phyloP scores from a whole-genome alignment of 2,797 vertebrate species.

The Lophotriccus pileatus region DNA sequence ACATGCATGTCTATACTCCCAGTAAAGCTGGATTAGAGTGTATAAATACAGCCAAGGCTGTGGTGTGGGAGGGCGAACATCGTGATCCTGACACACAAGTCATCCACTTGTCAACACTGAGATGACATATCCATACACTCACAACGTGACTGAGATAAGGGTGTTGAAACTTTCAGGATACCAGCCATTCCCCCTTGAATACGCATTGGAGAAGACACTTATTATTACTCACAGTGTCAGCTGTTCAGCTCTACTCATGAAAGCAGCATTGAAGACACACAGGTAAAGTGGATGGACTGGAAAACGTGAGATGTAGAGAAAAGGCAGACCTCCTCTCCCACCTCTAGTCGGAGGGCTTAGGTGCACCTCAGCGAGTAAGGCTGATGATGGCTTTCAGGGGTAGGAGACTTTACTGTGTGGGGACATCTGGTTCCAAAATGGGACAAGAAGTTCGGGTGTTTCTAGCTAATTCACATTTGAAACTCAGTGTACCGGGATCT shows the following conservation, averaged over 20 bases:
- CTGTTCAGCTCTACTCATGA: not conserved
- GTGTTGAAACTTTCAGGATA: conserved; percentile 11
- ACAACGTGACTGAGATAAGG: not conserved
- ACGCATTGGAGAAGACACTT: not conserved
- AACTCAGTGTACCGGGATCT: not conserved
- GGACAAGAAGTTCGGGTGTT: not conserved
- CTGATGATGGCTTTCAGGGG: not conserved
- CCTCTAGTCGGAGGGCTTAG: accelerated
- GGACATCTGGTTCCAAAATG: not conserved
- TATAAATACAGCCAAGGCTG: not conserved
- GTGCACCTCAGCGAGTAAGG: not conserved
- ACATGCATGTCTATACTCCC: accelerated
- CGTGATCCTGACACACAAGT: not conserved
- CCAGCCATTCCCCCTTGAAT: not conserved
- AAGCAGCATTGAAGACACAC: accelerated
- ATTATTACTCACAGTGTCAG: not conserved
- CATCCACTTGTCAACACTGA: conserved; percentile 1
- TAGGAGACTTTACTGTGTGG: not conserved
- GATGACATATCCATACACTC: not conserved
- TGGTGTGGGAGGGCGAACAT: not conserved
- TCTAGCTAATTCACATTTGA: not conserved
- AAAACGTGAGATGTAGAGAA: not conserved
- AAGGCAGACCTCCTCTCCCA: not conserved
- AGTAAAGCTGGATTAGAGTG: not conserved
- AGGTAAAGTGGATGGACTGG: not conserved